These are phyloP conservation scores for Nomada hirtipes DNA, from an alignment of 2,888 invertebrate species.

Conservation along the genomic window DNA sequence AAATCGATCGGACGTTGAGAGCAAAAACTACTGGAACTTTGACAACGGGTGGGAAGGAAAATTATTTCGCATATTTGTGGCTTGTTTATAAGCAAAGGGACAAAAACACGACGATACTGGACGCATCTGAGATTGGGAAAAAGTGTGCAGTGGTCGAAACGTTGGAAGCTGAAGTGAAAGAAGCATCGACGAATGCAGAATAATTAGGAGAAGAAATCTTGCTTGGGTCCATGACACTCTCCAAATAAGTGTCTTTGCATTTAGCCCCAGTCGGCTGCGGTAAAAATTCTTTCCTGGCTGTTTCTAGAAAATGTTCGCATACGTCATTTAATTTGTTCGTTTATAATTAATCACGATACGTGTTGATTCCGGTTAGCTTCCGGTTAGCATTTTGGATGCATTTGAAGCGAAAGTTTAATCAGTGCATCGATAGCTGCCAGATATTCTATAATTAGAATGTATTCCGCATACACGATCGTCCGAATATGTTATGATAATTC, in stretches of 20 bases:
- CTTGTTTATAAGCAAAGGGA: too few relatives aligned
- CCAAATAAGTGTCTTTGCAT: not conserved
- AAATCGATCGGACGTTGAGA: not conserved
- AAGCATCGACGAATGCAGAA: not conserved
- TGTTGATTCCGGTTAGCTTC: not conserved
- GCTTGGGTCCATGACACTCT: not conserved
- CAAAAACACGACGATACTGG: too few relatives aligned
- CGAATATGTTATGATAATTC: not conserved
- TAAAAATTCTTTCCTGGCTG: constrained; percentile 26
- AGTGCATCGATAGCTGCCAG: too few relatives aligned
- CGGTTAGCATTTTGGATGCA: too few relatives aligned
- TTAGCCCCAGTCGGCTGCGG: not conserved
- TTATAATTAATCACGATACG: not conserved
- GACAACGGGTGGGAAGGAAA: not conserved
- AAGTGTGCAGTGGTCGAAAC: not conserved
- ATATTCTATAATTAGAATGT: not conserved
- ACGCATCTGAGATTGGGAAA: not conserved
- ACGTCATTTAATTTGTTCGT: not conserved
- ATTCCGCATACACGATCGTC: not conserved
- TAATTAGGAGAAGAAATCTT: not conserved
- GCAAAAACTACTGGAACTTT: not conserved
- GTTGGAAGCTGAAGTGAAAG: constrained; percentile 7
- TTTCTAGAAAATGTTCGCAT: not conserved
- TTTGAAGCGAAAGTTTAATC: too few relatives aligned
- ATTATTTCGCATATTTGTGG: not conserved